Percentiles rank a stretch among this genome's conserved stretches.
Evolutionary conservation across 2,888 invertebrate species (phyloP).

Genomic region (Oeneis ivallda): DNA sequence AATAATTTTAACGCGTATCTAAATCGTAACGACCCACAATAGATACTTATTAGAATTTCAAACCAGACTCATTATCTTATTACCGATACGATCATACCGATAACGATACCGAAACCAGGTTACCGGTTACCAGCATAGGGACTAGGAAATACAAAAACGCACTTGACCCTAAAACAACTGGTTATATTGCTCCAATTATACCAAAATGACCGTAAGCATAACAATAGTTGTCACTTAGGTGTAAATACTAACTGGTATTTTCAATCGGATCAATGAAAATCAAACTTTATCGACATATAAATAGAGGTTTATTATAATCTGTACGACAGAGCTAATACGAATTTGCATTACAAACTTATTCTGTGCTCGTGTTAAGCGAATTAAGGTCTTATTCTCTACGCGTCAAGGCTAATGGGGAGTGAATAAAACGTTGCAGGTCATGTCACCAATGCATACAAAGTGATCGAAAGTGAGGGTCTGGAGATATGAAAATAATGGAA

Average conservation of each 20-base stretch:
- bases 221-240: slow-evolving; percentile 35
- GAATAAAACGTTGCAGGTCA: slow-evolving; percentile 6
- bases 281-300: slow-evolving; percentile 8
- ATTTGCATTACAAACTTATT: slow-evolving; percentile 8
- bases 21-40: slow-evolving; percentile 3
- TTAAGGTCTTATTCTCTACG: neutral
- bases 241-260: slow-evolving; percentile 4
- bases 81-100: slow-evolving; percentile 4
- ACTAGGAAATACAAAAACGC: slow-evolving; percentile 41
- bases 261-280: slow-evolving; percentile 10
- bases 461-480: slow-evolving; percentile 37
- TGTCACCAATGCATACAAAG: slow-evolving; percentile 29
- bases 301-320: slow-evolving; percentile 12
- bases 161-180: slow-evolving; percentile 41
- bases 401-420: slow-evolving; percentile 10
- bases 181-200: slow-evolving; percentile 38
- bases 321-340: neutral
- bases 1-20: slow-evolving; percentile 5
- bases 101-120: slow-evolving; percentile 27
- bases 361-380: neutral
- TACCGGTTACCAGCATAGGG: slow-evolving; percentile 29
- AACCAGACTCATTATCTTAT: slow-evolving; percentile 7
- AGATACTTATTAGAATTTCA: slow-evolving; percentile 4
- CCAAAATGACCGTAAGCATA: slow-evolving; percentile 31
- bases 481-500: slow-evolving; percentile 28